Percentiles rank a stretch among this genome's conserved stretches.
Conservation (phyloP, 2,888 invertebrate genomes). For the Conus canariensis region DNA sequence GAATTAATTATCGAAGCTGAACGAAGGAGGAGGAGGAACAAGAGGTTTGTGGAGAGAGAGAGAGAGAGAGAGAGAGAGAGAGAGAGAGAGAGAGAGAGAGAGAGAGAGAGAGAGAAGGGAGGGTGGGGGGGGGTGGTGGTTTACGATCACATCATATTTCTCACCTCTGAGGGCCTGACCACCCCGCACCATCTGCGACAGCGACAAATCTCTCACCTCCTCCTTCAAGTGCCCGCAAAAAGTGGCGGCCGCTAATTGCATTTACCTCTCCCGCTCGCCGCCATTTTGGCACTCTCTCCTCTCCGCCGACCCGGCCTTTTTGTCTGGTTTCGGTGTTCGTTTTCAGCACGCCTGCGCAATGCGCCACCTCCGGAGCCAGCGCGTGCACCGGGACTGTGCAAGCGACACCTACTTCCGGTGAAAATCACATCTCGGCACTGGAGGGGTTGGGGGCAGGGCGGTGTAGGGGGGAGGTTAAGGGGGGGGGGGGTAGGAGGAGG, state of each 20-base stretch:
- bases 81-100: not conserved
- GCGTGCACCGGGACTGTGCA: conserved; percentile 31
- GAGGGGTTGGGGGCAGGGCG: not conserved
- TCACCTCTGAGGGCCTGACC: conserved; percentile 1
- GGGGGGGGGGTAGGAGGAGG: not conserved
- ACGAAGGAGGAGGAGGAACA: not conserved
- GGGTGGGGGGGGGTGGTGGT: not conserved
- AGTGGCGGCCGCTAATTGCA: conserved; percentile 28
- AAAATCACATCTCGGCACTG: conserved; percentile 33
- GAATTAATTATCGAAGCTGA: too few species aligned
- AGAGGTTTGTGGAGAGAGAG: not conserved
- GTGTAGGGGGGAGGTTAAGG: not conserved
- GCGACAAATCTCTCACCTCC: conserved; percentile 22
- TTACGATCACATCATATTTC: conserved; percentile 36
- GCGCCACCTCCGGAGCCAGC: conserved; percentile 33
- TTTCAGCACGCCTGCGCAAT: conserved; percentile 35
- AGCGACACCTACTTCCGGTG: conserved; percentile 38
- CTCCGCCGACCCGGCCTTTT: conserved; percentile 22
- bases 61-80: not conserved
- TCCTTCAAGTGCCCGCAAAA: conserved; percentile 24
- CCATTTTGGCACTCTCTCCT: conserved; percentile 22
- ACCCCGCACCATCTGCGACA: conserved; percentile 23
- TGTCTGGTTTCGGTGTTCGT: conserved; percentile 29
- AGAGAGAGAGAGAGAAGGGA: not conserved
- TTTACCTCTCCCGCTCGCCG: not conserved